Evolutionary conservation across 2,797 vertebrate genomes (phyloP).

Genomic region (Gymnothorax reevesii): DNA sequence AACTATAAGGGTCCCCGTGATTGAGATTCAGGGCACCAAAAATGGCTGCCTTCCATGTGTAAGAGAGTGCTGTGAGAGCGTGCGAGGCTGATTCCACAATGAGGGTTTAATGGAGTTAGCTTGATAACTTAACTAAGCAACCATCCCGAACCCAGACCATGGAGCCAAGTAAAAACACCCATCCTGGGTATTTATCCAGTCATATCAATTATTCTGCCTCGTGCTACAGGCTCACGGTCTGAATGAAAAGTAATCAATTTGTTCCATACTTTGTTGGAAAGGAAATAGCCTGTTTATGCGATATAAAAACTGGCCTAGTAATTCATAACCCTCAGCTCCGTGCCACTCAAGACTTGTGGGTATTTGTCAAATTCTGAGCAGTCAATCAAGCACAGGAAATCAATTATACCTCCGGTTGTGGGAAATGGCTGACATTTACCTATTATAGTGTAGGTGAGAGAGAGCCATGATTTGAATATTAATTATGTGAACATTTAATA

Average conservation of each 20-base stretch:
- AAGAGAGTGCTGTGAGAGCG: no score
- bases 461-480: neutral
- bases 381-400: conserved; percentile 6
- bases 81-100: no score
- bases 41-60: no score
- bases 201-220: no score
- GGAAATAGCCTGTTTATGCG: neutral
- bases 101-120: no score
- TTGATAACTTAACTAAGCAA: no score
- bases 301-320: neutral
- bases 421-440: conserved; percentile 19
- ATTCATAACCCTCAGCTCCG: neutral
- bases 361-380: conserved; percentile 13
- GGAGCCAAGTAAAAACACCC: no score
- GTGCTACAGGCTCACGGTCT: no score
- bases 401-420: conserved; percentile 4
- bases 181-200: no score
- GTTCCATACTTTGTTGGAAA: neutral
- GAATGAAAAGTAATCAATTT: neutral
- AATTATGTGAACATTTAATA: conserved; percentile 21
- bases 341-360: neutral
- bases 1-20: no score
- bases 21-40: no score
- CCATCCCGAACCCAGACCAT: no score
- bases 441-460: neutral